Base-by-base conservation (phyloP, 2,888 invertebrate species). In the Morpho achilles region DNA sequence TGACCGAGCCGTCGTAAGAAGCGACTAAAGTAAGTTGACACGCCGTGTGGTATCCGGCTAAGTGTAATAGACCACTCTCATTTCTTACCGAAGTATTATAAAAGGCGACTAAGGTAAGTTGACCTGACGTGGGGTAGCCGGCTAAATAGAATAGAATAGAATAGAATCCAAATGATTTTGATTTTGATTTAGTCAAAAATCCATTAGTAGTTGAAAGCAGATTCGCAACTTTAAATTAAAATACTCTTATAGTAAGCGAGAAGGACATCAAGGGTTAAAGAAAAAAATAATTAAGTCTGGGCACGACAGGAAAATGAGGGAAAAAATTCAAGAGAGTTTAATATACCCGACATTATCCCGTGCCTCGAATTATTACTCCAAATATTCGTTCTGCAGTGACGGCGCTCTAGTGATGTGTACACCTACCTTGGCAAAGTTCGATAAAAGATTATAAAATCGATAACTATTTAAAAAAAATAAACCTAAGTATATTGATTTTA, bases 321-420 rank as follows among this genome's bases (percentile, higher is more conserved):
- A 70, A 74, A 53, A 74, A 72, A 72, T 70, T 72, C 70, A 61
- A 71, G 71, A 72, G 75, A 75, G 74, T 73, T 80, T 82, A 83
- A 83, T 84, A 83, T 81, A 77, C 77, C 69, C 68, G 70, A 71
- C 67, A 75, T 80, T 79, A 78, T 77, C 69, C 56, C 69, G 71
- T 72, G 67, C 70, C 69, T 74, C 71, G 73, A 78, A 79, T 82
- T 82, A 66, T 57, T 64, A 64, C 62, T 66, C 58, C 59, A 59
- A 64, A 62, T 61, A 64, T 62, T 62, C 58, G 46, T 40, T 52
- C 60, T 22, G 59, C 61, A 60, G 61, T 64, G 63, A 60, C 63
- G 51, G 47, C 40, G 16, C 7, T 23, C 9, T 73, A 75, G 71
- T 61, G 74, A 59, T 66, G 77, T 44, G 55, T 58, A 57, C n/a